Percentiles rank a stretch among this genome's conserved stretches.
These are phyloP conservation scores for Xestoiulus laeticollis DNA, from an alignment of 2,888 invertebrate genomes.

Conservation along the genomic window DNA sequence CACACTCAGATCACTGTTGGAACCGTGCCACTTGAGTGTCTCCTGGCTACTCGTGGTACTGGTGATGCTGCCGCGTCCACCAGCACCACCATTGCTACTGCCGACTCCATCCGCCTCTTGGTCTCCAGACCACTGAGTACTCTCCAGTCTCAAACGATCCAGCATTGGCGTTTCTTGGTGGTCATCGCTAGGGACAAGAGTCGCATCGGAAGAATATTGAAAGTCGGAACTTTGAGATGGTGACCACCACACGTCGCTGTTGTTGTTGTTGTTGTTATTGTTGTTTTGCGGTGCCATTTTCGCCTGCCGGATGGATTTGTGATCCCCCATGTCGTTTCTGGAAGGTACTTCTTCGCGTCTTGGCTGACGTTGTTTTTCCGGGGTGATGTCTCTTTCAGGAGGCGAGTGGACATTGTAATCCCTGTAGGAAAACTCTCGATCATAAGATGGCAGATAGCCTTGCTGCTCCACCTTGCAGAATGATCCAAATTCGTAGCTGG, in stretches of 20 bases:
- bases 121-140: slow-evolving; percentile 63
- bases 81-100: slow-evolving; percentile 59
- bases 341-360: neutral
- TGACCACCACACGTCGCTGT: slow-evolving; percentile 27
- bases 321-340: neutral
- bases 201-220: slow-evolving; percentile 23
- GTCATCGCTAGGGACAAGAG: neutral
- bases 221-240: neutral
- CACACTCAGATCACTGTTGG: slow-evolving; percentile 77
- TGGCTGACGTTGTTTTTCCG: neutral
- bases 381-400: slow-evolving; percentile 71
- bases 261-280: neutral
- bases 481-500: slow-evolving; percentile 36
- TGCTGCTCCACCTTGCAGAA: neutral
- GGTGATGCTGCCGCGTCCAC: slow-evolving; percentile 68
- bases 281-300: neutral
- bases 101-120: slow-evolving; percentile 59
- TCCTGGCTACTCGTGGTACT: slow-evolving; percentile 75
- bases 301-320: neutral
- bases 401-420: slow-evolving; percentile 75
- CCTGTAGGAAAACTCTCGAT: slow-evolving; percentile 70
- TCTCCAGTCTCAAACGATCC: slow-evolving; percentile 73
- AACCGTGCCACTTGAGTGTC: slow-evolving; percentile 81
- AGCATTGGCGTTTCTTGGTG: slow-evolving; percentile 72
- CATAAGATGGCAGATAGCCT: slow-evolving; percentile 68